Evolutionary conservation across 2,113 vertebrate genomes (phyloP).

Genomic region (Scartelaos histophorus): DNA sequence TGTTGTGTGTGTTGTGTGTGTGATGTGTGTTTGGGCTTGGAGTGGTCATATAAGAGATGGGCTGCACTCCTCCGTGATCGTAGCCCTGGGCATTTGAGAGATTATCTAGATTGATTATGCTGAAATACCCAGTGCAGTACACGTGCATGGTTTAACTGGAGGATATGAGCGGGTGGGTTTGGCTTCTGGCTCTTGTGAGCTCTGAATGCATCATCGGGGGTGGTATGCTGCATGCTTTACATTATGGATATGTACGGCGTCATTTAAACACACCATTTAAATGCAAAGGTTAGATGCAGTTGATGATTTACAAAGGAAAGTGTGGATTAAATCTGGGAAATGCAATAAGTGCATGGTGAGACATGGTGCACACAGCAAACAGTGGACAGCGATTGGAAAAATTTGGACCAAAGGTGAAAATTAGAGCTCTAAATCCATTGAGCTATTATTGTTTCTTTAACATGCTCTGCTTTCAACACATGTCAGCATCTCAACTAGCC

Average conservation of each 20-base stretch:
- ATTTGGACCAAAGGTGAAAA: neutral
- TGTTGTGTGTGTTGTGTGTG: too few species aligned
- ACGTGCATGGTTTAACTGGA: neutral
- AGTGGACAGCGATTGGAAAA: neutral
- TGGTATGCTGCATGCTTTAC: neutral
- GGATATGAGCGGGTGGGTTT: neutral
- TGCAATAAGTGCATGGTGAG: neutral
- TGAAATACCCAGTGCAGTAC: neutral
- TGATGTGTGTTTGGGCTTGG: too few species aligned
- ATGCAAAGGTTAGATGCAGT: neutral
- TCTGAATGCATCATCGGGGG: neutral
- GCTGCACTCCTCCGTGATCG: neutral
- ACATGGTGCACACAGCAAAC: neutral
- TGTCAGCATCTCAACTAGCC: too few species aligned
- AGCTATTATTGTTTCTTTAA: neutral
- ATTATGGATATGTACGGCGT: neutral
- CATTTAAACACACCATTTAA: neutral
- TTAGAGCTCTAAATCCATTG: neutral
- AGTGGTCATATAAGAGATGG: neutral
- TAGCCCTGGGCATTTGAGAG: neutral
- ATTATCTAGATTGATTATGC: neutral
- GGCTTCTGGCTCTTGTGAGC: neutral
- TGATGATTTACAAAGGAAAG: neutral
- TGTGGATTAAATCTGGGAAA: neutral
- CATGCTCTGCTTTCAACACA: too few species aligned